phyloP scores from a whole-genome alignment of 2,113 vertebrate species.

The Pterocles gutturalis region DNA sequence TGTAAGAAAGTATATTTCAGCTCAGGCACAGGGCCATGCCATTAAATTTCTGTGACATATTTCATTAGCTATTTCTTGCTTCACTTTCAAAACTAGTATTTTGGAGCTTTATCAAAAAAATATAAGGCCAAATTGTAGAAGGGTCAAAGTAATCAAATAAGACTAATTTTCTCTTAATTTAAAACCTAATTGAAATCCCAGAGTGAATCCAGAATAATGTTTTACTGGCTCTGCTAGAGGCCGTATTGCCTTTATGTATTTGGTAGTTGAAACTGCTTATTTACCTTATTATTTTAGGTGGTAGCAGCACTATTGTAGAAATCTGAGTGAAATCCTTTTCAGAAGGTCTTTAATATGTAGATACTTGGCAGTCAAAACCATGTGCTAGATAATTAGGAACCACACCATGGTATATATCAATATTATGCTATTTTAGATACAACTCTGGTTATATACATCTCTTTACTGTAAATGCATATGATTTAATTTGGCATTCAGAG shows the following conservation, averaged over 20 bases:
- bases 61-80: background rate
- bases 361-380: background rate
- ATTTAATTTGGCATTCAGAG: background rate
- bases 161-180: background rate
- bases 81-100: background rate
- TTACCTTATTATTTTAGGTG: background rate
- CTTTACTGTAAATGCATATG: background rate
- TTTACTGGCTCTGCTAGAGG: background rate
- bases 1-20: background rate
- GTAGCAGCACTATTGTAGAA: background rate
- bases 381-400: background rate
- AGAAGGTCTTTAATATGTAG: background rate
- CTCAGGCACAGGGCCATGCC: background rate
- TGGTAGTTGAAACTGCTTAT: background rate
- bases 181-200: background rate
- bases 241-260: background rate
- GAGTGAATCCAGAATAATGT: background rate
- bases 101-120: background rate
- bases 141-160: background rate
- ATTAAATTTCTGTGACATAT: background rate
- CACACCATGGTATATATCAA: background rate
- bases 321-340: background rate
- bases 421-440: background rate
- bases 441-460: background rate
- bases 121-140: background rate